Conservation (phyloP, 2,888 invertebrate species). For the Papilio gigon region DNA sequence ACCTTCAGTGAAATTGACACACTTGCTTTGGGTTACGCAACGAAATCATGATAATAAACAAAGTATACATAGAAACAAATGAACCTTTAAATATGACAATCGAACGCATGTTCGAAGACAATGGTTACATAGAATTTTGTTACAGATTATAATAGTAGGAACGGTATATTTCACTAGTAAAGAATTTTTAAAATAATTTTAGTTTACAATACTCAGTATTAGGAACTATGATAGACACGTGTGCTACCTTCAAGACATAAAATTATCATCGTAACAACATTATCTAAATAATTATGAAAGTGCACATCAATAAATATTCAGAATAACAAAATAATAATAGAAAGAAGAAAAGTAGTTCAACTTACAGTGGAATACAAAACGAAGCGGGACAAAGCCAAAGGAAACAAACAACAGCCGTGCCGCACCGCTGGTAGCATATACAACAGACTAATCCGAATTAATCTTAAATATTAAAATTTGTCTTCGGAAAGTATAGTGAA, state of each 20-base stretch:
- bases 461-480: conserved; percentile 83
- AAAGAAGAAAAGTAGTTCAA: conserved; percentile 55
- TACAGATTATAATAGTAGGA: conserved; percentile 80
- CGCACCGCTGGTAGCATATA: conserved; percentile 77
- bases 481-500: conserved; percentile 83
- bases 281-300: conserved; percentile 56
- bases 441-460: conserved; percentile 82
- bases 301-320: conserved; percentile 60
- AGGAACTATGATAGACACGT: conserved; percentile 82
- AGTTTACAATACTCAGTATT: conserved; percentile 79
- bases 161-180: conserved; percentile 82
- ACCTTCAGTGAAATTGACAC: conserved; percentile 47
- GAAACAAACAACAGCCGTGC: conserved; percentile 79
- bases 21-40: conserved; percentile 47
- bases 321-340: conserved; percentile 67
- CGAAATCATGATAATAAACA: conserved; percentile 41
- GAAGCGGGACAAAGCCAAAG: conserved; percentile 59
- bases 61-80: conserved; percentile 43
- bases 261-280: conserved; percentile 75
- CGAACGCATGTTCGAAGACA: conserved; percentile 54
- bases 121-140: conserved; percentile 68
- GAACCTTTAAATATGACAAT: conserved; percentile 53
- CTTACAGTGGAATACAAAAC: conserved; percentile 52
- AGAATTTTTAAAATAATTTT: conserved; percentile 80
- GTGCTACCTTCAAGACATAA: conserved; percentile 77